Evolutionary conservation across 1,140 invertebrate genomes (phyloP).

Genomic region (Musca domestica): DNA sequence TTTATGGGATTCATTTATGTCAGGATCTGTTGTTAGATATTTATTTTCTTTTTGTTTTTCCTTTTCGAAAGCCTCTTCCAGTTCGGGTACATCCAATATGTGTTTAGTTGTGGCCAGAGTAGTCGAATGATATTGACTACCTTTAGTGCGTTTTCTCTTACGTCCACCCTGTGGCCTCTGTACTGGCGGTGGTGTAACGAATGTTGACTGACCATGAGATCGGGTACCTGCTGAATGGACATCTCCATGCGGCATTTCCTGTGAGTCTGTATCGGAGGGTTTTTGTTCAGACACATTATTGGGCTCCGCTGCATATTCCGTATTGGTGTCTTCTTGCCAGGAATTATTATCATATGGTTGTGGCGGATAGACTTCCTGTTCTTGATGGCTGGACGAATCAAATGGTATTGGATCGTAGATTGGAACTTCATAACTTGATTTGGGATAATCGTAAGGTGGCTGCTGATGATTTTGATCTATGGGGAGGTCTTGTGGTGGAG

Average conservation of each 20-base stretch:
- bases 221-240: neutral
- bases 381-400: conserved; percentile 40
- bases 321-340: conserved; percentile 1
- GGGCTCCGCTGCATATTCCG: neutral
- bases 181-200: neutral
- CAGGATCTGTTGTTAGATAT: conserved; percentile 32
- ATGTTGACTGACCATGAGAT: neutral
- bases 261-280: neutral
- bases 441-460: conserved; percentile 47
- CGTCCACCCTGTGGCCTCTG: neutral
- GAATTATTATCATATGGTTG: conserved; percentile 12
- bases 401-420: conserved; percentile 51
- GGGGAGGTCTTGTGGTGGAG: conserved; percentile 39
- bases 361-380: conserved; percentile 46
- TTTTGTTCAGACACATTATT: neutral
- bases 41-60: conserved; percentile 29
- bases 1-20: conserved; percentile 35
- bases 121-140: neutral
- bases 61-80: conserved; percentile 44
- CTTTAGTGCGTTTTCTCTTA: conserved; percentile 34
- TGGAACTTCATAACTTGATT: conserved; percentile 51
- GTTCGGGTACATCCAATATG: conserved; percentile 43
- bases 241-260: neutral
- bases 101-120: conserved; percentile 34
- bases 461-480: conserved; percentile 41